phyloP scores from a whole-genome alignment of 2,888 invertebrate species.

The Gasteruption jaculator region DNA sequence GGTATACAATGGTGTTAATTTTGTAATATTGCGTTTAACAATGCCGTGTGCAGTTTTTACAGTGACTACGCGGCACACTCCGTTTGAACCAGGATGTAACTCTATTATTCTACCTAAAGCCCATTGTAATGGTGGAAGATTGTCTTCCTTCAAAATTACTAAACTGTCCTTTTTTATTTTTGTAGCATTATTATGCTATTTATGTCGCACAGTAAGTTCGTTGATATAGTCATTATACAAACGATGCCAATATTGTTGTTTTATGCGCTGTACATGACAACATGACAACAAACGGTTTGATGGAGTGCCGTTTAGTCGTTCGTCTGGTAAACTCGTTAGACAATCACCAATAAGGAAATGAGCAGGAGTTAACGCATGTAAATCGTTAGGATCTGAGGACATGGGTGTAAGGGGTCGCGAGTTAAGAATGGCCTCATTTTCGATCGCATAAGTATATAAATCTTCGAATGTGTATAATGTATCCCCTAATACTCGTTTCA shows the following conservation, averaged over 20 bases:
- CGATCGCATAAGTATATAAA: background rate
- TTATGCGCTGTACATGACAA: conserved; percentile 17
- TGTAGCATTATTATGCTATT: conserved; percentile 5
- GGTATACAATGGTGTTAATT: background rate
- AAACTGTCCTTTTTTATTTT: background rate
- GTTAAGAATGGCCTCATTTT: background rate
- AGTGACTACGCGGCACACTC: background rate
- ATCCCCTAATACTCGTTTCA: background rate
- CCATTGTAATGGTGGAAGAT: conserved; percentile 5
- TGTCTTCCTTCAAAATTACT: conserved; percentile 5
- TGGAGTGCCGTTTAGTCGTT: conserved; percentile 1
- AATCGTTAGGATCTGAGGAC: background rate
- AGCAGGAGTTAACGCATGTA: background rate
- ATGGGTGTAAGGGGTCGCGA: background rate
- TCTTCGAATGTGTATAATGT: conserved; percentile 2
- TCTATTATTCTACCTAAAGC: background rate
- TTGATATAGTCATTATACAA: conserved; percentile 22
- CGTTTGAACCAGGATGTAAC: conserved; percentile 4
- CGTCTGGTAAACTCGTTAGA: conserved; percentile 13
- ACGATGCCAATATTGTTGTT: conserved; percentile 18
- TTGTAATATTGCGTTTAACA: background rate
- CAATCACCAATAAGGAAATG: conserved; percentile 1
- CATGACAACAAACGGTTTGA: conserved; percentile 16
- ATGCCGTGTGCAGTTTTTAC: background rate
- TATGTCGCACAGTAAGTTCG: conserved; percentile 13